phyloP scores from a whole-genome alignment of 2,113 vertebrate genomes.

The Callocephalon fimbriatum region DNA sequence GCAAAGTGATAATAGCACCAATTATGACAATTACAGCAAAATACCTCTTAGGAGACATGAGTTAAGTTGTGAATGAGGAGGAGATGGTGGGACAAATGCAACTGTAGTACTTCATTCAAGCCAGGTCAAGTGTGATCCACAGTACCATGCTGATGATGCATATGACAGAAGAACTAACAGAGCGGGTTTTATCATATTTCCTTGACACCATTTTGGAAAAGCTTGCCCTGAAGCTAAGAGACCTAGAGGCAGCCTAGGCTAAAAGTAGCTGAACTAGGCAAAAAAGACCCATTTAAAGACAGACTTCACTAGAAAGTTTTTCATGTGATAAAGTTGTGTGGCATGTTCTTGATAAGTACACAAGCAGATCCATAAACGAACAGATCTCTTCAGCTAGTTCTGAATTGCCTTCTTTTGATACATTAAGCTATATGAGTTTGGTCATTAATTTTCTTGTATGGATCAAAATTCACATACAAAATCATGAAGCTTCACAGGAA shows the following conservation, averaged over 20 bases:
- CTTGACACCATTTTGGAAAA: not conserved
- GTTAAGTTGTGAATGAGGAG: slow-evolving; percentile 25
- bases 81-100: not conserved
- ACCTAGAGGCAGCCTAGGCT: not conserved
- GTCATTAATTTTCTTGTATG: slow-evolving; percentile 43
- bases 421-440: slow-evolving; percentile 7
- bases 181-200: not conserved
- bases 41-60: not conserved
- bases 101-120: not conserved
- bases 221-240: not conserved
- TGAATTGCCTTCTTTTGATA: slow-evolving; percentile 18
- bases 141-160: not conserved
- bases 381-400: not conserved
- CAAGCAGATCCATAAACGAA: not conserved
- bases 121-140: not conserved
- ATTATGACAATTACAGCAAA: slow-evolving; percentile 30
- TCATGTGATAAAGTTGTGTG: not conserved
- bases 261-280: not conserved
- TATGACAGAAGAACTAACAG: not conserved
- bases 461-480: slow-evolving; percentile 33
- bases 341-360: not conserved
- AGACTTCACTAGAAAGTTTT: not conserved
- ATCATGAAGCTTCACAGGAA: not conserved
- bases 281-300: not conserved
- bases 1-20: not conserved